Percentiles rank a stretch among this genome's conserved stretches.
Conservation (phyloP, 1,140 invertebrate genomes). For the Oppia nitens region DNA sequence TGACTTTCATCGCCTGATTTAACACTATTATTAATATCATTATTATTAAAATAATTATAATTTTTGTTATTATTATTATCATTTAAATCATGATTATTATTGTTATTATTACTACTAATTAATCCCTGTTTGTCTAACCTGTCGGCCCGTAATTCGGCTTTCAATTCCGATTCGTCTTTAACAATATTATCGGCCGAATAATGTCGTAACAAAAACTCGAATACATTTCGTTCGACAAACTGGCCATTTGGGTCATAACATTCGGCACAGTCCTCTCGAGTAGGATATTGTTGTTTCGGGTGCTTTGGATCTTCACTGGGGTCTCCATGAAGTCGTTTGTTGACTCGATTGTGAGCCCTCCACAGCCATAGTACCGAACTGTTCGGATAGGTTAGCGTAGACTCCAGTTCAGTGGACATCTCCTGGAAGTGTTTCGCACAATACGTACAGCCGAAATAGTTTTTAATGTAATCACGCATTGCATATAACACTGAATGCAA, state of each 20-base stretch:
- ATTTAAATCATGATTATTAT: no score
- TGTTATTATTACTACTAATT: neutral
- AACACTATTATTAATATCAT: no score
- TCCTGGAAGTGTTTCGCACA: constrained; percentile 67
- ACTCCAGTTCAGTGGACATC: constrained; percentile 44
- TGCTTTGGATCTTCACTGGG: constrained; percentile 70
- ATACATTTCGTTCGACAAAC: neutral
- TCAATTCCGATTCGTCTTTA: neutral
- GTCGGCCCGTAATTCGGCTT: neutral
- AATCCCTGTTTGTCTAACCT: neutral
- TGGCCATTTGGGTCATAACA: constrained; percentile 34
- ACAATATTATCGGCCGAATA: neutral
- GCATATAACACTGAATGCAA: constrained; percentile 50
- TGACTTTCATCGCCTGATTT: no score
- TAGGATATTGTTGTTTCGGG: constrained; percentile 80
- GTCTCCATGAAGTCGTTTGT: constrained; percentile 65
- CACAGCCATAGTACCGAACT: constrained; percentile 81
- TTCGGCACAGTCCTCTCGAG: constrained; percentile 41
- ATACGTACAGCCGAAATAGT: constrained; percentile 85
- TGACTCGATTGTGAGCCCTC: constrained; percentile 83
- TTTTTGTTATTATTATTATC: neutral
- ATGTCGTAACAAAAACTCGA: neutral
- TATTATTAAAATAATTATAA: neutral
- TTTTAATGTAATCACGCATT: constrained; percentile 71
- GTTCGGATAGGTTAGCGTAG: constrained; percentile 44